Conservation (phyloP, 2,113 vertebrate species). For the Odocoileus hemionus region DNA sequence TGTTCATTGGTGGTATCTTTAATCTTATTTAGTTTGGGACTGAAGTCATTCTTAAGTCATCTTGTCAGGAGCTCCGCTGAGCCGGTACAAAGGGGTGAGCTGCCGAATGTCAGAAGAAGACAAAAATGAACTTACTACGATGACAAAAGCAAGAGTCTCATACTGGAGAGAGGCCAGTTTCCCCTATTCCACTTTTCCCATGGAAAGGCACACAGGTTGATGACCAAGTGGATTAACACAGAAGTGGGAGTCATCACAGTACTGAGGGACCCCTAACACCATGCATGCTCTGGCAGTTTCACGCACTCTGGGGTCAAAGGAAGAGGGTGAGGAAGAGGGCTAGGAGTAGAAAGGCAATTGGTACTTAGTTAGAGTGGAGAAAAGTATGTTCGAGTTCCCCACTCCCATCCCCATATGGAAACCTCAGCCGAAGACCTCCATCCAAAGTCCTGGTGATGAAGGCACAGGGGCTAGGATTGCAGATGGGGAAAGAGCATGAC, state of each 20-base stretch:
- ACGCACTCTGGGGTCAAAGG: not conserved
- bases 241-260: not conserved
- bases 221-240: not conserved
- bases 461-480: rapidly evolving
- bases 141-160: not conserved
- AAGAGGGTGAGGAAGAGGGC: not conserved
- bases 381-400: not conserved
- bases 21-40: not conserved
- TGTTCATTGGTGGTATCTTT: not conserved
- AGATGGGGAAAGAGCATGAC: not conserved
- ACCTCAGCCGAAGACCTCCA: not conserved
- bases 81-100: not conserved
- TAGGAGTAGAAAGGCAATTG: not conserved
- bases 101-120: not conserved
- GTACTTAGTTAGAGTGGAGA: not conserved
- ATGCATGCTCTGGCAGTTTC: not conserved
- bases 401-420: not conserved
- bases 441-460: not conserved
- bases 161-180: not conserved
- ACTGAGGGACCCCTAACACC: too few relatives aligned
- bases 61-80: not conserved
- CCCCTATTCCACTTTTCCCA: not conserved
- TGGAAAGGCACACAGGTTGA: not conserved
- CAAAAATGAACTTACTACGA: not conserved
- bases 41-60: not conserved